Evolutionary conservation across 2,113 vertebrate species (phyloP), one percentile per base, ranked within the genome.

Genomic region (Tretioscincus oriximinensis): DNA sequence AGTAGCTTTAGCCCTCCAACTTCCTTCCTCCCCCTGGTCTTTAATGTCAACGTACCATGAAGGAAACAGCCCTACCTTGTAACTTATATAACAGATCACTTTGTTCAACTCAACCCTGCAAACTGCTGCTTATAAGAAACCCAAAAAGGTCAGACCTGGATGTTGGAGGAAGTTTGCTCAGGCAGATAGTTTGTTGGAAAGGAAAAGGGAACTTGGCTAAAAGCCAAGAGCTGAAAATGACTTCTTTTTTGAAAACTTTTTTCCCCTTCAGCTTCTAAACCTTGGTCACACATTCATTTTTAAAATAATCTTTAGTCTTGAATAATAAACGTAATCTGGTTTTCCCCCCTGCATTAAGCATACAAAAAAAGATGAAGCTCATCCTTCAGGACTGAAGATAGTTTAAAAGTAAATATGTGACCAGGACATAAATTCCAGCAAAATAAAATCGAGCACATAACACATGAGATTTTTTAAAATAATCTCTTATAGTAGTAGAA

Each of bases 81-180:
- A 41, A 41, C 35, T 41, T 41, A 10, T 78, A 71, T 66, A 83
- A 84, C 28, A 16, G 84, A 88, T 81, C 79, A 80, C 35, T 87
- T 90, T 84, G 21, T n/a, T 76, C 58, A 41, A 72, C 71, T 28
- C 49, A 81, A 80, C 82, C 51, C 11, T 76, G 31, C 67, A 67
- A 51, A 54, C 18, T 7, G 20, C 10, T 49, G 31, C 9, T 31
- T 83, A 16, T 54, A 69, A 91, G 77, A 84, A 86, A 73, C 61
- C 69, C 83, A 75, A 78, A 12, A 63, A 10, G 76, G 20, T 88
- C 84, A 91, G 70, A n/a, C 65, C 54, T 75, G 35, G 47, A 73
- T 26, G 35, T 31, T 28, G 0, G 70, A 84, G 91, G 93, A 94
- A 94, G 81, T 76, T 91, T 90, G 90, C 26, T 18, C 68, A 81